These are phyloP conservation scores for Syrista parreyssii DNA, from an alignment of 2,888 invertebrate species.

Conservation along the genomic window DNA sequence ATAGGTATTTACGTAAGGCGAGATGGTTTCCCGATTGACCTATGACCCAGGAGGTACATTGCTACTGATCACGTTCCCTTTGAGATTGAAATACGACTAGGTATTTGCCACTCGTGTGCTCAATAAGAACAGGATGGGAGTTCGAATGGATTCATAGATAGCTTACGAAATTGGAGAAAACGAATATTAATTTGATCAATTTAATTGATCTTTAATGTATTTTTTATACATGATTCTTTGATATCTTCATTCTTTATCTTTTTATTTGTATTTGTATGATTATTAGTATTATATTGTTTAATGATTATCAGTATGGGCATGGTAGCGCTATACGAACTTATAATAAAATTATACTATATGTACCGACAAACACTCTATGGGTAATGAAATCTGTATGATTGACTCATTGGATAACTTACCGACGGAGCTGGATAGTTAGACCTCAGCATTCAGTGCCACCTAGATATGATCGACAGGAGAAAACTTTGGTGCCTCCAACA, in stretches of 20 bases:
- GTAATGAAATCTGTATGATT: background rate
- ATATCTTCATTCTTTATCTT: background rate
- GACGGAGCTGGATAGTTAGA: background rate
- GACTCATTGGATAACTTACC: background rate
- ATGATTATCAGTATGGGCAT: background rate
- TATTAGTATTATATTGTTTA: background rate
- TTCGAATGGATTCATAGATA: background rate
- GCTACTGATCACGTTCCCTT: background rate
- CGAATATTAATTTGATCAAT: background rate
- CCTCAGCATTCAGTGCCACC: background rate
- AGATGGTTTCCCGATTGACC: conserved; percentile 20
- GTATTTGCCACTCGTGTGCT: background rate
- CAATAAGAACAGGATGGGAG: background rate
- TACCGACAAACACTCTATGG: too few relatives aligned
- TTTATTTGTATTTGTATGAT: background rate
- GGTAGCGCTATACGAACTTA: background rate
- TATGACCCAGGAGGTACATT: conserved; percentile 11
- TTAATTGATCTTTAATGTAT: background rate
- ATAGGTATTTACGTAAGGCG: conserved; percentile 13
- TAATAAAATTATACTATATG: background rate
- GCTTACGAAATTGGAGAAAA: background rate
- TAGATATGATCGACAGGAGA: background rate
- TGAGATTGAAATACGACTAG: background rate
- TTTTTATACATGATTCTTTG: background rate
- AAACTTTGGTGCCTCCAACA: background rate